Percentiles rank a stretch among this genome's conserved stretches.
phyloP scores from a whole-genome alignment of 2,113 vertebrate genomes.

The Hippocampus guttulatus region DNA sequence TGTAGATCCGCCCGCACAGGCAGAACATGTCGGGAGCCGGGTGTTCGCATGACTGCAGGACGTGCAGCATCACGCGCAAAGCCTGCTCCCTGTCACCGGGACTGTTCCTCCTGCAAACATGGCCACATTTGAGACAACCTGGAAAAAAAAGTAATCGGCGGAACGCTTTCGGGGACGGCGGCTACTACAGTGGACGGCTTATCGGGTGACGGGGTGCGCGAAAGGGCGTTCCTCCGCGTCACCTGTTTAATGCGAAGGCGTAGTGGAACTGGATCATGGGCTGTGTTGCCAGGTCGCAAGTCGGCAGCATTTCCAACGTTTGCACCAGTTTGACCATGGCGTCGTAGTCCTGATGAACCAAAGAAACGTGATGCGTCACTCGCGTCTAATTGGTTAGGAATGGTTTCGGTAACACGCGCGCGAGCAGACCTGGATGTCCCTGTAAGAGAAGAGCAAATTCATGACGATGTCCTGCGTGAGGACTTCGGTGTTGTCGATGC shows the following conservation, averaged over 20 bases:
- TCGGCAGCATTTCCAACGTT: constrained; percentile 88
- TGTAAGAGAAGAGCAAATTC: constrained; percentile 93
- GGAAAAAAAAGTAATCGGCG: no score
- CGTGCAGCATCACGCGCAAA: constrained; percentile 85
- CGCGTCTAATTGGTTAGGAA: neutral
- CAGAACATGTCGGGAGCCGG: constrained; percentile 95
- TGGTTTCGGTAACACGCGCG: neutral
- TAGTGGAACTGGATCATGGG: constrained; percentile 97
- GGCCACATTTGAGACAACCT: neutral
- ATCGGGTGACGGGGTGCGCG: no score
- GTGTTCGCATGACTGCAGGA: constrained; percentile 82
- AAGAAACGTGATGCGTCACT: neutral
- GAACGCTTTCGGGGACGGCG: no score
- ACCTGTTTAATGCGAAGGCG: constrained; percentile 93
- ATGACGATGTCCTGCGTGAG: constrained; percentile 91
- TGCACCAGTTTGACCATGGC: constrained; percentile 95
- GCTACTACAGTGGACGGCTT: no score
- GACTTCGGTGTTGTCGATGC: constrained; percentile 88
- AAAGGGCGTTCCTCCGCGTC: constrained; percentile 2
- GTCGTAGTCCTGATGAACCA: constrained; percentile 83
- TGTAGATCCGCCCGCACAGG: constrained; percentile 93
- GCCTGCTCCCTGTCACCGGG: constrained; percentile 85
- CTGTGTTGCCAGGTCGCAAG: constrained; percentile 87
- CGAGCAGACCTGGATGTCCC: constrained; percentile 87
- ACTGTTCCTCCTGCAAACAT: constrained; percentile 80